Base-by-base conservation (phyloP, 2,888 invertebrate genomes). In the Scaptomyza parva region DNA sequence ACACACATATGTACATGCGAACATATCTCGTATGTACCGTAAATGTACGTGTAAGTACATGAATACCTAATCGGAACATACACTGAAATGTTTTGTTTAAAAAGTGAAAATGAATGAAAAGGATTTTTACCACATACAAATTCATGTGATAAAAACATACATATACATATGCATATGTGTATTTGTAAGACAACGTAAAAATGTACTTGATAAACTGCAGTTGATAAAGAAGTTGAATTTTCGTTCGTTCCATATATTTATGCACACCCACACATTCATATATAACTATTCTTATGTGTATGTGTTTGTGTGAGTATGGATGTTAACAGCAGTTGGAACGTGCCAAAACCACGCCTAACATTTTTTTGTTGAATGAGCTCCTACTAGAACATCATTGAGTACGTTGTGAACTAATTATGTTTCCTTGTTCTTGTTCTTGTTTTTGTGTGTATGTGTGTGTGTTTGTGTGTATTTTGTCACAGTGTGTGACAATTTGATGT, bases 401-500 rank as follows among this genome's bases (percentile, higher is more conserved):
- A 47, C 58, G 44, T 45, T 43, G 40, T 60, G 44, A 68, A 77
- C 61, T 77, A 77, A 66, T 67, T 75, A 64, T 68, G 61, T 64
- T 64, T 72, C 55, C 50, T 64, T 78, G 58, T 65, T 14, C 30
- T 37, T 40, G 17, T 45, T 33, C n/a, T 5, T 33, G 5, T 33
- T 33, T 5, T 0, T 33, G 33, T 59, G 22, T 24, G 22, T 24
- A 24, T 74, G 64, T 63, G 58, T 30, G 26, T 40, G 20, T 47
- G 11, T 41, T 14, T 48, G 11, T 28, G 7, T 8, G 33, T 26
- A 33, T n/a, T 18, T 44, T 43, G 37, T n/a, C 28, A 26, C 68
- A 84, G 84, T 84, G 84, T 80, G 66, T 67, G 67, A 65, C 80
- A 78, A 70, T 79, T 84, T 73, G 70, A 78, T 84, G 80, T 84